A percentile compares a stretch with the other conserved stretches of the same genome.
phyloP scores from a whole-genome alignment of 2,113 vertebrate species.

The Limnothrissa miodon region DNA sequence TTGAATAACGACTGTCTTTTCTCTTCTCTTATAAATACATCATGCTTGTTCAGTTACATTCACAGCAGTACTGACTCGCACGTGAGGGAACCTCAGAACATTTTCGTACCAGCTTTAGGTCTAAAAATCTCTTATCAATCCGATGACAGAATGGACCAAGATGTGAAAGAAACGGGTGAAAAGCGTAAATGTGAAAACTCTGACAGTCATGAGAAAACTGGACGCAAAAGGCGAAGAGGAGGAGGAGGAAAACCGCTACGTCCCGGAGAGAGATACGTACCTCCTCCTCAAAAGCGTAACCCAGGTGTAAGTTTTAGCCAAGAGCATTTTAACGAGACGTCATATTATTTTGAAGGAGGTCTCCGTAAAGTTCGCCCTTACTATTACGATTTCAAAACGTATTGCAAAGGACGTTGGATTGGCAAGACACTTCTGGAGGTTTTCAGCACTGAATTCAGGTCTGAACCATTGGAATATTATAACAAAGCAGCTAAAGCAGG shows the following conservation, averaged over 20 bases:
- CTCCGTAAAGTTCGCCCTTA: slow-evolving; percentile 92
- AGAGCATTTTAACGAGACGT: slow-evolving; percentile 88
- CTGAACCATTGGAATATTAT: slow-evolving; percentile 84
- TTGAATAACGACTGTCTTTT: not conserved
- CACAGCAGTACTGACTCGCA: not conserved
- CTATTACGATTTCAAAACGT: slow-evolving; percentile 89
- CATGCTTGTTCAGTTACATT: not conserved
- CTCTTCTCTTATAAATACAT: not conserved
- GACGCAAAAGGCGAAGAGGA: slow-evolving; percentile 61
- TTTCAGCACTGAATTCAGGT: slow-evolving; percentile 86
- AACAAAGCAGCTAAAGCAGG: slow-evolving; percentile 77
- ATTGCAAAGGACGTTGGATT: slow-evolving; percentile 97
- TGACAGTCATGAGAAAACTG: slow-evolving; percentile 14
- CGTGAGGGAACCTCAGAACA: not conserved
- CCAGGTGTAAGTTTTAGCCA: slow-evolving; percentile 82
- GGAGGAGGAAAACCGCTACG: slow-evolving; percentile 60
- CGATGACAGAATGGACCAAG: not conserved
- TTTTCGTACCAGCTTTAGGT: not conserved
- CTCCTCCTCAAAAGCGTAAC: slow-evolving; percentile 85
- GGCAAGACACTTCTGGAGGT: slow-evolving; percentile 86
- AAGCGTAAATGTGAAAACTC: slow-evolving; percentile 68
- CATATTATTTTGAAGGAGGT: slow-evolving; percentile 88
- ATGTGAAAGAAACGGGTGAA: slow-evolving; percentile 29
- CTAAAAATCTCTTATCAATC: not conserved
- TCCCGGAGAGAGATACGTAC: slow-evolving; percentile 79